Conservation (phyloP, 2,113 vertebrate species). For the Myiozetetes cayanensis region DNA sequence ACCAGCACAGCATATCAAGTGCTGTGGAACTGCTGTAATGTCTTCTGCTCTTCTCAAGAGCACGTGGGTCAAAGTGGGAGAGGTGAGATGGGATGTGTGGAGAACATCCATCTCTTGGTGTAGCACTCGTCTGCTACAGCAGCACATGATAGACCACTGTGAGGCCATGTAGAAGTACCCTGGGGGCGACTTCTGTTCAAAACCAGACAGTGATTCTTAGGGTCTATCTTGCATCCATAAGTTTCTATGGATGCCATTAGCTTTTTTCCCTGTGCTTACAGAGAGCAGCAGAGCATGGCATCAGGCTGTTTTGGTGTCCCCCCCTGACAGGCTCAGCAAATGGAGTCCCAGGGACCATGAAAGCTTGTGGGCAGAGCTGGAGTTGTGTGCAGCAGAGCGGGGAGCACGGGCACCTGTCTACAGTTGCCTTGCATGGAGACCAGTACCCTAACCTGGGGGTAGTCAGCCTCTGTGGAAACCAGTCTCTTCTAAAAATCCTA, state of each 20-base stretch:
- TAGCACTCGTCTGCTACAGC: neutral
- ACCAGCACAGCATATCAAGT: accelerated
- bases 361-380: neutral
- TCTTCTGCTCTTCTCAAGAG: neutral
- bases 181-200: neutral
- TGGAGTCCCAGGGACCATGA: neutral
- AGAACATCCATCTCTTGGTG: neutral
- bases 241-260: neutral
- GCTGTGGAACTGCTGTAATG: neutral
- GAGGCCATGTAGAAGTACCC: accelerated
- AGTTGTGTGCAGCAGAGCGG: neutral
- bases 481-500: neutral
- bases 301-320: neutral
- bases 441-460: neutral
- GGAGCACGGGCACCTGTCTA: neutral
- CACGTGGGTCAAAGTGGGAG: accelerated
- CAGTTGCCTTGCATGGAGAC: neutral
- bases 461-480: neutral
- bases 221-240: neutral
- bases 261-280: neutral
- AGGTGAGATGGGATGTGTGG: neutral
- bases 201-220: neutral
- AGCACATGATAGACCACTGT: accelerated
- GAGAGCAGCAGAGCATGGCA: neutral
- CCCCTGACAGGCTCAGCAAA: accelerated